These are phyloP conservation scores for Lipotes vexillifer DNA, from an alignment of 2,113 vertebrate species.

Conservation along the genomic window DNA sequence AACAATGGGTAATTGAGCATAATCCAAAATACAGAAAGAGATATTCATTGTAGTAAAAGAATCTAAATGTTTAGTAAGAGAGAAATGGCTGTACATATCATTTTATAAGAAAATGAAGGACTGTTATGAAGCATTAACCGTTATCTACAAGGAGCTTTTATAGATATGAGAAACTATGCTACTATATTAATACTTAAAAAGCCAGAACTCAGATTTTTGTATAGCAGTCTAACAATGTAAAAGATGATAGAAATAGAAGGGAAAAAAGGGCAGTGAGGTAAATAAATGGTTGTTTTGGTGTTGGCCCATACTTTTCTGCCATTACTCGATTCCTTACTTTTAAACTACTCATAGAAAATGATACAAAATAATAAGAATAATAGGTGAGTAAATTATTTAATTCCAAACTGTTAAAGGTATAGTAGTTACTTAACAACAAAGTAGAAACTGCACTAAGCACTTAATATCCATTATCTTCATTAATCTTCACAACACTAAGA, in stretches of 20 bases:
- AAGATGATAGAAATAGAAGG: neutral
- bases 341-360: neutral
- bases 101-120: neutral
- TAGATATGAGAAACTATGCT: neutral
- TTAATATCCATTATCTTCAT: neutral
- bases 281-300: neutral
- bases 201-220: neutral
- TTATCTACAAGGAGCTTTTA: neutral
- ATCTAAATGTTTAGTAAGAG: neutral
- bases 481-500: neutral
- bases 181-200: neutral
- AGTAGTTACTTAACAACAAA: constrained; percentile 1
- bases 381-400: neutral
- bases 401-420: neutral
- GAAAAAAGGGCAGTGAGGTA: neutral
- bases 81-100: neutral
- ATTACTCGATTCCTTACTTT: neutral
- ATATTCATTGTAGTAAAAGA: neutral
- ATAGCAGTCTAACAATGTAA: neutral
- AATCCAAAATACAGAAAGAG: neutral
- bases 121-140: neutral
- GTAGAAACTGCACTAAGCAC: neutral
- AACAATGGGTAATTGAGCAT: neutral
- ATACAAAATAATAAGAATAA: neutral
- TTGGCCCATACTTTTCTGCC: neutral